Evolutionary conservation across 2,113 vertebrate species (phyloP), one percentile per base, ranked within the genome.

Genomic region (Ibidorhyncha struthersii): DNA sequence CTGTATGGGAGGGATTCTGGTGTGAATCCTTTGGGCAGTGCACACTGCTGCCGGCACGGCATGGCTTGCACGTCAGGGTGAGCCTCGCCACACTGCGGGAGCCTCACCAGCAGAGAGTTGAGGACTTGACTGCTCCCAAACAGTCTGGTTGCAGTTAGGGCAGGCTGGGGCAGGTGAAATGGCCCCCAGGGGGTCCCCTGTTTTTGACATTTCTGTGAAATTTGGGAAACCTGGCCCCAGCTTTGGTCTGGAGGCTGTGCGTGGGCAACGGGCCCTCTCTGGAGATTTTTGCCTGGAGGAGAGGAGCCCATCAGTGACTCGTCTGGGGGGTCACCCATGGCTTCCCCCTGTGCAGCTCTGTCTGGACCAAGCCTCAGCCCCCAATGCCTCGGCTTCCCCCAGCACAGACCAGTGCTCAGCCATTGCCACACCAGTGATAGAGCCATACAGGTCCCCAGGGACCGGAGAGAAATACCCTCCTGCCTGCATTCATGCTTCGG

Each of bases 41-140:
- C 32, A 17, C 2, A 12, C 9, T 47, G 13, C 59, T 78, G 20
- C 32, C 29, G 27, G 36, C 45, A 29, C 1, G 4, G n/a, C 61
- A 50, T 2, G 29, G 34, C 70, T 63, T 65, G 19, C 47, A 55
- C 0, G 0, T 13, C 1, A 0, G 14, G 10, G 1, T 34, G 59
- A 82, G 8, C 36, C 50, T 52, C 3, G 4, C 13, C 0, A 2
- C 41, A 49, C 65, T 3, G 1, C 1, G 2, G 76, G 17, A 80
- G 36, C 17, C 40, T 52, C 15, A 4, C 18, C 17, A 16, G 36
- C 16, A 50, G 61, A 50, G 26, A 62, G 18, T 5, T 1, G 7
- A 62, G 66, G 45, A 30, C 16, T 16, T 72, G 43, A 17, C 19
- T 3, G 1, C 12, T 81, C 69, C 86, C 40, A 52, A 4, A 30